These are phyloP conservation scores for Balaeniceps rex DNA, from an alignment of 2,113 vertebrate species.

Conservation along the genomic window DNA sequence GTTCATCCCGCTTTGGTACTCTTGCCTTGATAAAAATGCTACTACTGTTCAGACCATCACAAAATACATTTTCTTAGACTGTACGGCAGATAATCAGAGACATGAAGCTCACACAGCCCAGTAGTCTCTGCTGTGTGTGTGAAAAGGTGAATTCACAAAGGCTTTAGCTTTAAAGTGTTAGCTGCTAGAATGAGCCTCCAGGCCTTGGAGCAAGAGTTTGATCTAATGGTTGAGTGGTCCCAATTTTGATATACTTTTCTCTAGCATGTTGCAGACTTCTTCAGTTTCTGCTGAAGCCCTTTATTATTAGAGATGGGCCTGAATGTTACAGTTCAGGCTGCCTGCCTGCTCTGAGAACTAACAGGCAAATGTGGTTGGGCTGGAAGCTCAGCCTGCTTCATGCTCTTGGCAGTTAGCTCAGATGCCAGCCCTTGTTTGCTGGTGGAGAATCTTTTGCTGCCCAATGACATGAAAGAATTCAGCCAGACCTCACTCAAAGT, in stretches of 20 bases:
- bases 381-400: neutral
- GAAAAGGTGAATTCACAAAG: neutral
- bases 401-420: neutral
- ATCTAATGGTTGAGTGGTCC: neutral
- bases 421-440: neutral
- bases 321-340: neutral
- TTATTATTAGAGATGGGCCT: neutral
- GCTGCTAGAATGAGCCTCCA: neutral
- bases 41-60: neutral
- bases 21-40: neutral
- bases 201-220: neutral
- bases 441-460: neutral
- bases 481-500: neutral
- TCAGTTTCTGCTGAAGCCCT: neutral
- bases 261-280: neutral
- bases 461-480: neutral
- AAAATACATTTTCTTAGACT: neutral
- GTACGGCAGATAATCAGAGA: neutral
- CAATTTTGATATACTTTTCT: neutral
- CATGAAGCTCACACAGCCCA: neutral
- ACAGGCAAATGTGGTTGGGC: neutral
- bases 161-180: neutral
- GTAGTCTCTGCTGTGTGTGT: neutral
- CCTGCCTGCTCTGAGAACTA: neutral
- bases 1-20: neutral